phyloP scores from a whole-genome alignment of 1,140 invertebrate species.

The Lasioglossum baleicum region DNA sequence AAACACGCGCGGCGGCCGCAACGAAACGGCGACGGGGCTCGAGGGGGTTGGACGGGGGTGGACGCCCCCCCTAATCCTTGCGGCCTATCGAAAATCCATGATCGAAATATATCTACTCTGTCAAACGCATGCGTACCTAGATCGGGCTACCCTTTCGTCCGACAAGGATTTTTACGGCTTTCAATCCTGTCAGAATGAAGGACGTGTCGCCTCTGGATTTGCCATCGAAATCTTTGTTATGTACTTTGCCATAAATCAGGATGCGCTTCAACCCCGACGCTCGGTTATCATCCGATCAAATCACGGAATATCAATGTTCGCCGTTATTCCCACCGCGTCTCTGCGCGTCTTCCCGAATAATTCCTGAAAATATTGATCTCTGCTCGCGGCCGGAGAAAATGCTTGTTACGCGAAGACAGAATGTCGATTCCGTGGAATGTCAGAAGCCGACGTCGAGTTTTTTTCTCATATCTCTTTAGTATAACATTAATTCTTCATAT shows the following conservation, averaged over 20 bases:
- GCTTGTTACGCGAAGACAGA: too few relatives aligned
- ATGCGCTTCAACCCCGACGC: slow-evolving; percentile 38
- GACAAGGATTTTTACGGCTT: slow-evolving; percentile 76
- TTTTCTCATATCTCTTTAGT: too few relatives aligned
- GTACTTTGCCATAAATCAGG: slow-evolving; percentile 54
- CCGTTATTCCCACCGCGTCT: background rate
- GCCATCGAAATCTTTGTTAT: slow-evolving; percentile 65
- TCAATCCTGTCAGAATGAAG: slow-evolving; percentile 70
- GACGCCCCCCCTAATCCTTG: slow-evolving; percentile 68
- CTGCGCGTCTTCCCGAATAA: background rate
- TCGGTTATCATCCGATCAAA: slow-evolving; percentile 35
- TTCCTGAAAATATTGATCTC: background rate
- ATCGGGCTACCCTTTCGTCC: slow-evolving; percentile 77
- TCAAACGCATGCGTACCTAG: slow-evolving; percentile 77
- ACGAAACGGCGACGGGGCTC: background rate
- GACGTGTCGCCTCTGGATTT: slow-evolving; percentile 64
- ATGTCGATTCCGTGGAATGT: too few relatives aligned
- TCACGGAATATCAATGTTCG: slow-evolving; percentile 28
- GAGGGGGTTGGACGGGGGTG: background rate
- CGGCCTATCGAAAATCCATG: slow-evolving; percentile 77
- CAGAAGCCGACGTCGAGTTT: too few relatives aligned
- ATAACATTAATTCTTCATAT: too few relatives aligned
- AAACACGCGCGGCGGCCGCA: slow-evolving; percentile 64
- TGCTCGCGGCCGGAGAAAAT: too few relatives aligned
- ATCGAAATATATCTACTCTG: slow-evolving; percentile 78